phyloP scores from a whole-genome alignment of 2,888 invertebrate genomes.

The Helicoverpa assulta region DNA sequence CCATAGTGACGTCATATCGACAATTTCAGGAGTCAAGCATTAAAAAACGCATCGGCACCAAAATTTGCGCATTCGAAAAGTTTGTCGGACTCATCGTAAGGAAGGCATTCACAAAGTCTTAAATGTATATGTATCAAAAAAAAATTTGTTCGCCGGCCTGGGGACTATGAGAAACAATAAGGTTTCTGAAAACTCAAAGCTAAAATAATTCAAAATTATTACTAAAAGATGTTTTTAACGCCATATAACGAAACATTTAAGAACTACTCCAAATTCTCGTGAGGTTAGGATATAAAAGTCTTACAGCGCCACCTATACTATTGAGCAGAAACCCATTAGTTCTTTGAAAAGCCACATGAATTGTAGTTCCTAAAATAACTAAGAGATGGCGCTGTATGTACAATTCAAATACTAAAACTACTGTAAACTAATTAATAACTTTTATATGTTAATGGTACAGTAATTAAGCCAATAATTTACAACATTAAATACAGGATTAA shows the following conservation, averaged over 20 bases:
- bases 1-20: no score
- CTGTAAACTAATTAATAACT: no score
- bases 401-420: neutral
- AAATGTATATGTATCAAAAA: no score
- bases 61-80: no score
- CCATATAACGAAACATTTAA: conserved; percentile 22
- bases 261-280: rapidly evolving
- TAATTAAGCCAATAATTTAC: neutral
- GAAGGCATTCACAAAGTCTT: no score
- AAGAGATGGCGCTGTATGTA: conserved; percentile 54
- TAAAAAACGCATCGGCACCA: no score
- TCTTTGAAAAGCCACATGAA: rapidly evolving
- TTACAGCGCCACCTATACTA: conserved; percentile 39
- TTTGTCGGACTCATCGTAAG: no score
- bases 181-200: conserved; percentile 4
- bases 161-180: no score
- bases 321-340: rapidly evolving
- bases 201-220: neutral
- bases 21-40: no score
- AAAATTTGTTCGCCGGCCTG: no score
- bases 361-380: neutral
- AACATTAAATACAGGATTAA: neutral
- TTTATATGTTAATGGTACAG: rapidly evolving
- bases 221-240: neutral
- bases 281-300: neutral